Base-by-base conservation (phyloP, 2,888 invertebrate genomes). In the Drosophila prostipennis region DNA sequence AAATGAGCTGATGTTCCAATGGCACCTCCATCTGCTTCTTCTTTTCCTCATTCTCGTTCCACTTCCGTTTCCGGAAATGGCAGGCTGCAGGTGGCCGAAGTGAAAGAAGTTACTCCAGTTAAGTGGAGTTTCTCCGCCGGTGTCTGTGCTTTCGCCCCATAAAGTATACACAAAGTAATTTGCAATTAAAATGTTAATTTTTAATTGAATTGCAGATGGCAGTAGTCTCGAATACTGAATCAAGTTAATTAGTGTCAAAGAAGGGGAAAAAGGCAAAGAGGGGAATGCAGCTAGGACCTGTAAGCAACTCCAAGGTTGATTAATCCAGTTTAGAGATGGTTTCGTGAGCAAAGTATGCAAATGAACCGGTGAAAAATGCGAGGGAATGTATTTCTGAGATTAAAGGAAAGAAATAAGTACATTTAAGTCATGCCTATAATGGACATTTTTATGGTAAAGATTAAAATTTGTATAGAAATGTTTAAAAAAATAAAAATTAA, bases 131-230 rank as follows among this genome's bases (percentile, higher is more conserved):
- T 51, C 51, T 45, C 64, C 11, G 36, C 54, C 46, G 39, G 34
- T 54, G 54, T 42, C 55, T 54, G 55, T 36, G 37, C 46, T 8
- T 40, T 39, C 46, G 39, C 46, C n/a, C 55, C 71, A 61, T 72
- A 70, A 86, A 77, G 75, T 76, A 73, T 73, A 72, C 60, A 67
- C 45, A 55, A 79, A 80, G 76, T 84, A 85, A 84, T 89, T 87
- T 80, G 79, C 87, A 86, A 87, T 87, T 89, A 86, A 89, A 89
- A 90, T 90, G 89, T 78, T 84, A 89, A 90, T 90, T 89, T 82
- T 82, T 79, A 89, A 90, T 90, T 87, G 75, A 89, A 84, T 89
- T 77, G 70, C 78, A 60, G 58, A 67, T 51, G 71, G 53, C 56
- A 71, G 26, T 40, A 39, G 42, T 29, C 63, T 69, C 70, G 68